A percentile compares a stretch with the other conserved stretches of the same genome.
These are phyloP conservation scores for Colaptes auratus DNA, from an alignment of 2,113 vertebrate genomes.

Conservation along the genomic window DNA sequence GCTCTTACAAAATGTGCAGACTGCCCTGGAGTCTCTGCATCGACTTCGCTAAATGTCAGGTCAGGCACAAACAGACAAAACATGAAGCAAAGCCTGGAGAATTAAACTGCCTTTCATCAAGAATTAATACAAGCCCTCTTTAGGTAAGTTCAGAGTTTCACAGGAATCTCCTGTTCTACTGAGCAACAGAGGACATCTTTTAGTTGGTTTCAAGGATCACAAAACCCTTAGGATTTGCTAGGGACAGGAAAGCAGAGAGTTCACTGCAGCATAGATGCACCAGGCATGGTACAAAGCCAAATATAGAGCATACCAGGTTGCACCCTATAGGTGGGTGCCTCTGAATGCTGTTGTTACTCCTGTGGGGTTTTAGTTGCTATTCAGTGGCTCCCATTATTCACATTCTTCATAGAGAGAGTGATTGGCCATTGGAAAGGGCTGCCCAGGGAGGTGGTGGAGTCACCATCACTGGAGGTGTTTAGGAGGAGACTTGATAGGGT, in stretches of 20 bases:
- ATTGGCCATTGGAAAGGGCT: too few relatives aligned
- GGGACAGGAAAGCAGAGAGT: background rate
- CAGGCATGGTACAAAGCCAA: background rate
- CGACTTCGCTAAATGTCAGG: background rate
- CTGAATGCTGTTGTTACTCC: background rate
- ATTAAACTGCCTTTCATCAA: background rate
- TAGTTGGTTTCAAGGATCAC: background rate
- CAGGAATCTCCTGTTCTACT: background rate
- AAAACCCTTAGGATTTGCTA: background rate
- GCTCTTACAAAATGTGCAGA: background rate
- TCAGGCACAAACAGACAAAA: background rate
- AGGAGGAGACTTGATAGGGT: too few relatives aligned
- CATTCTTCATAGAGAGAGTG: too few relatives aligned
- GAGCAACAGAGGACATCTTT: background rate
- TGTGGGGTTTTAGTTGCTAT: background rate
- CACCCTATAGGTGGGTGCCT: background rate
- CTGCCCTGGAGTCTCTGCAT: accelerated
- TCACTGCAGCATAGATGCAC: too few relatives aligned
- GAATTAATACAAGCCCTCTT: background rate
- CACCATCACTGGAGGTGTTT: too few relatives aligned
- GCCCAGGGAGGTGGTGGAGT: too few relatives aligned
- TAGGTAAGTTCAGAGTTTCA: background rate
- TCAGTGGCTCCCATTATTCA: background rate
- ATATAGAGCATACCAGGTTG: background rate
- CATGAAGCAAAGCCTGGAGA: background rate